Evolutionary conservation across 2,888 invertebrate genomes (phyloP).

Genomic region (Polyommatus iphigenia): DNA sequence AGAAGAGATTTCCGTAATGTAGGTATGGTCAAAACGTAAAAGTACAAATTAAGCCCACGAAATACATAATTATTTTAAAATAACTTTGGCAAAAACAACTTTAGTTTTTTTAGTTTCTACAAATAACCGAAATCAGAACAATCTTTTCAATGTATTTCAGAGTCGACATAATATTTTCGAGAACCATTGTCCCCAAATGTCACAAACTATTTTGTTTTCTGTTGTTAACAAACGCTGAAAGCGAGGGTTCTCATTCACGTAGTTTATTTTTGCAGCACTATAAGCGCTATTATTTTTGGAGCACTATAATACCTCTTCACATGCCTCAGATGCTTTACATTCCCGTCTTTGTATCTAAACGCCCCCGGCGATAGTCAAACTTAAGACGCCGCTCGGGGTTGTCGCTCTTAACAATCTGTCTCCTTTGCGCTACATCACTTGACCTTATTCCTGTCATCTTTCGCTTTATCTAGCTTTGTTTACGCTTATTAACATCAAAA

Average conservation of each 20-base stretch:
- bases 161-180: background rate
- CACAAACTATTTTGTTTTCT: background rate
- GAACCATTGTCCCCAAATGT: background rate
- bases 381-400: constrained; percentile 11
- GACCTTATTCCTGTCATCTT: constrained; percentile 38
- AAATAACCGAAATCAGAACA: background rate
- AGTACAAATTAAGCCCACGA: no score
- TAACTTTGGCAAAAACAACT: no score
- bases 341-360: constrained; percentile 29
- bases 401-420: constrained; percentile 37
- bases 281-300: constrained; percentile 2
- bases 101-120: background rate
- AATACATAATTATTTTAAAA: no score
- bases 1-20: no score
- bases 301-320: constrained; percentile 7
- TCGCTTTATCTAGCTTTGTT: constrained; percentile 21
- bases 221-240: constrained; percentile 1
- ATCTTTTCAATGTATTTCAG: background rate
- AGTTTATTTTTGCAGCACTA: constrained; percentile 7
- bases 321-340: constrained; percentile 24
- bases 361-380: constrained; percentile 27
- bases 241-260: background rate
- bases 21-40: no score
- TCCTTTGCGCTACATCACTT: constrained; percentile 39
- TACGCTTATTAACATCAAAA: constrained; percentile 19